Percentiles rank a stretch among this genome's conserved stretches.
Conservation (phyloP, 2,888 invertebrate genomes). For the Drosophila mimica region DNA sequence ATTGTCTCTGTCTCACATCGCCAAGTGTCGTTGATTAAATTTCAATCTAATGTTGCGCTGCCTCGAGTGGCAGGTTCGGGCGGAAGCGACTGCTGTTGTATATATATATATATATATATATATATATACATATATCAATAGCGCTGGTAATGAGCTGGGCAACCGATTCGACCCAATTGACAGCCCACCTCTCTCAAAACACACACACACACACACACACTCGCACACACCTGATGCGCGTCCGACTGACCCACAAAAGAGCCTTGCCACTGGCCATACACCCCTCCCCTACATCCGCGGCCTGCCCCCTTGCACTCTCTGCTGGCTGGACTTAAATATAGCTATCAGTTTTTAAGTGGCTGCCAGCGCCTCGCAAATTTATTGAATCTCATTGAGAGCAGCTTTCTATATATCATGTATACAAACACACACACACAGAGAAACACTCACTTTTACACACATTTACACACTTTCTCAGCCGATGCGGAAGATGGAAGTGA, state of each 20-base stretch:
- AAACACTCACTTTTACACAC: background rate
- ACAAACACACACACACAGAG: background rate
- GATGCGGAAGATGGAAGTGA: conserved; percentile 66
- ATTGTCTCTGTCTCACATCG: conserved; percentile 32
- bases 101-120: conserved; percentile 24
- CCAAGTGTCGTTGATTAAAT: conserved; percentile 67
- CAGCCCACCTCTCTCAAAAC: conserved; percentile 32
- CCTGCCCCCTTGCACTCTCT: background rate
- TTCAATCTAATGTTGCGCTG: conserved; percentile 56
- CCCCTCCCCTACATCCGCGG: background rate
- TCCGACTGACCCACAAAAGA: conserved; percentile 70
- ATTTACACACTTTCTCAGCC: conserved; percentile 46
- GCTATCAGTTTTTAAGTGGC: conserved; percentile 78
- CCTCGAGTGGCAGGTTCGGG: conserved; percentile 40
- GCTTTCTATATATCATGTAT: conserved; percentile 45
- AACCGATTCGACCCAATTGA: conserved; percentile 60
- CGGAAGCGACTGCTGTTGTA: conserved; percentile 30
- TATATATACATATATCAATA: conserved; percentile 40
- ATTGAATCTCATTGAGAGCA: conserved; percentile 74
- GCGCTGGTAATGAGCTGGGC: conserved; percentile 57
- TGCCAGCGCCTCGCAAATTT: conserved; percentile 68
- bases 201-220: conserved; percentile 17
- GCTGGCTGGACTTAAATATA: conserved; percentile 70
- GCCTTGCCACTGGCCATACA: conserved; percentile 52
- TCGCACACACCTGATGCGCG: conserved; percentile 27